These are phyloP conservation scores for Poicephalus meyeri DNA, from an alignment of 2,113 vertebrate species.

Conservation along the genomic window DNA sequence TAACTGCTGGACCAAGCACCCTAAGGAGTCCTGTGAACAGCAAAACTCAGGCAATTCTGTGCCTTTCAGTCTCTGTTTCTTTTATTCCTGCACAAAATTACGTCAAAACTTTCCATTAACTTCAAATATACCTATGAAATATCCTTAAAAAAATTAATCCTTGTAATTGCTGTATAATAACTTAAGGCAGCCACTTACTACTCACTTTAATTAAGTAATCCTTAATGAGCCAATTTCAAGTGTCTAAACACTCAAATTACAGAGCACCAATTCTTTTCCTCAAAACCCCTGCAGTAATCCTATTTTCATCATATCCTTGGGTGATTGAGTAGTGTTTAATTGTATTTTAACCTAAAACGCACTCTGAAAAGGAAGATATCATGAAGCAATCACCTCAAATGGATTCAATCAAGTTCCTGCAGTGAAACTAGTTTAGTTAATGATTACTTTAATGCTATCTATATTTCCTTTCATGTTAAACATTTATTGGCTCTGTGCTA, in stretches of 20 bases:
- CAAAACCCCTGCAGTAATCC: neutral
- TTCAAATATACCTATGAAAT: neutral
- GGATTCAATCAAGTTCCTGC: conserved; percentile 4
- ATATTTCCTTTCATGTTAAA: neutral
- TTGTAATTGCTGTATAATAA: neutral
- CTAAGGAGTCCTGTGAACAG: neutral
- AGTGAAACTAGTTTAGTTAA: conserved; percentile 19
- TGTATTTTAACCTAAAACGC: neutral
- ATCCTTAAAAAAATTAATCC: neutral
- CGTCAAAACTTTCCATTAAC: neutral
- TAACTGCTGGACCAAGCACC: neutral
- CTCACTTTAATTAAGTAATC: neutral
- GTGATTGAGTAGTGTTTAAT: neutral
- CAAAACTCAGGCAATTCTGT: neutral
- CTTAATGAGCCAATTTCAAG: neutral
- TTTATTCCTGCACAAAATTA: neutral
- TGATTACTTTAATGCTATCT: neutral
- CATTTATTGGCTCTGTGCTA: neutral
- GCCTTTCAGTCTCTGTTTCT: neutral
- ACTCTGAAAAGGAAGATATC: neutral
- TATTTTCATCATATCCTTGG: neutral
- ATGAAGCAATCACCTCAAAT: neutral
- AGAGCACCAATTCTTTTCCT: neutral
- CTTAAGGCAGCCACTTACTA: neutral
- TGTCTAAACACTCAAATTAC: neutral